Percentiles rank a stretch among this genome's conserved stretches.
Conservation (phyloP, 2,888 invertebrate species). For the Lycia hirtaria region DNA sequence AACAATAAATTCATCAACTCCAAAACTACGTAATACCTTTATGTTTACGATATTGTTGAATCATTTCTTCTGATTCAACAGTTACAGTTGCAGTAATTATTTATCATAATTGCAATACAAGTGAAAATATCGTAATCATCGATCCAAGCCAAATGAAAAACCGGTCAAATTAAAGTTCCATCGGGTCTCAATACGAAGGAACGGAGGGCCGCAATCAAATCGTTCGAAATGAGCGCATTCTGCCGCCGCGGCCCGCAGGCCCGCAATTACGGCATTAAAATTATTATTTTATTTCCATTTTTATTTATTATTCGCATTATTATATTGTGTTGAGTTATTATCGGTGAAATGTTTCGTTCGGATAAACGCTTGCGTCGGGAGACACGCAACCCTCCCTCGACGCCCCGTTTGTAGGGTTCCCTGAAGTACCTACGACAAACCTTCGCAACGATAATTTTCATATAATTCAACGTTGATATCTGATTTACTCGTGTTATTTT, state of each 20-base stretch:
- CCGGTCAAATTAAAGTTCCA: conserved; percentile 68
- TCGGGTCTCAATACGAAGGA: conserved; percentile 68
- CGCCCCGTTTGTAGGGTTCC: conserved; percentile 62
- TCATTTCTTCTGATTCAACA: no score
- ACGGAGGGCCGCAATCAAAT: conserved; percentile 69
- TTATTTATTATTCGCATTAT: conserved; percentile 86
- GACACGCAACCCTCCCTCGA: conserved; percentile 74
- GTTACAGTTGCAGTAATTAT: no score
- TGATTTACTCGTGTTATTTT: not conserved
- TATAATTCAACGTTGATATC: not conserved
- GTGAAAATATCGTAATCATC: conserved; percentile 16
- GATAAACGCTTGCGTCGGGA: conserved; percentile 77
- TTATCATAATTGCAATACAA: no score
- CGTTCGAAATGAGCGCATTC: conserved; percentile 70
- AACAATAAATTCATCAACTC: no score
- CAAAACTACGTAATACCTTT: no score
- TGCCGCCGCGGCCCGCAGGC: conserved; percentile 71
- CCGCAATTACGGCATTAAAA: conserved; percentile 84
- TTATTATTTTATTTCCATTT: conserved; percentile 85
- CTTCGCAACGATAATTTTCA: not conserved
- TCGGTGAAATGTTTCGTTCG: conserved; percentile 85
- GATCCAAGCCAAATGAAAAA: conserved; percentile 54
- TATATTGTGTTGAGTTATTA: conserved; percentile 86
- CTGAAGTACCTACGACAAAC: not conserved
- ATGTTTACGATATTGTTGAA: no score